Base-by-base conservation (phyloP, 2,797 vertebrate genomes). In the Sus cebifrons region DNA sequence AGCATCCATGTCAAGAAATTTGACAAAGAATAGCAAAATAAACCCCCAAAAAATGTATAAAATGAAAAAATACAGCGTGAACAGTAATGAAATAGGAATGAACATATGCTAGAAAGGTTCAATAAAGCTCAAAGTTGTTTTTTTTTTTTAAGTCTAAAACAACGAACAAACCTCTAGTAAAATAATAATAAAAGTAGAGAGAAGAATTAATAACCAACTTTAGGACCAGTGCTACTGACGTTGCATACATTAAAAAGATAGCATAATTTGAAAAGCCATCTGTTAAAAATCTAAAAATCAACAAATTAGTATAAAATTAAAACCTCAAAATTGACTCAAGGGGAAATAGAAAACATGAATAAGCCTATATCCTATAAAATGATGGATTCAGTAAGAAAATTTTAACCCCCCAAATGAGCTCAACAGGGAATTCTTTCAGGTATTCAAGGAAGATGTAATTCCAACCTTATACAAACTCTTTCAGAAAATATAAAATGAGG, bases 341-440 rank as follows among this genome's bases (percentile, higher is more conserved):
- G 49, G 86, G 74, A 92, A 96, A 71, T 3, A 71, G 32, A 92
- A 93, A 91, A 81, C 23, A 83, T 21, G 15, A 84, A 49, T 83
- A 85, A 97, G 44, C 27, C 75, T 70, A 86, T 92, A 95, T 68
- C 5, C 71, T 60, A 79, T n/a, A 95, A 89, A 95, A 92, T 74
- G 68, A 95, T 65, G 49, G 21, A 70, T 23, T 20, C 32, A 49
- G 58, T 60, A 88, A 92, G 58, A 90, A 85, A 95, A 73, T 21
- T 77, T 15, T 93, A 60, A 84, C 16, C 10, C 23, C 44, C 44
- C 44, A 67, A 52, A 73, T 18, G 32, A 2, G 7, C 88, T 75
- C 36, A 88, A 60, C 2, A 68, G 73, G 67, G 52, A 92, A 52
- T 56, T 78, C 49, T 62, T 54, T n/a, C 60, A 74, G 70, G 70